phyloP scores from a whole-genome alignment of 2,797 vertebrate genomes.

The Hypotaenidia okinawae region DNA sequence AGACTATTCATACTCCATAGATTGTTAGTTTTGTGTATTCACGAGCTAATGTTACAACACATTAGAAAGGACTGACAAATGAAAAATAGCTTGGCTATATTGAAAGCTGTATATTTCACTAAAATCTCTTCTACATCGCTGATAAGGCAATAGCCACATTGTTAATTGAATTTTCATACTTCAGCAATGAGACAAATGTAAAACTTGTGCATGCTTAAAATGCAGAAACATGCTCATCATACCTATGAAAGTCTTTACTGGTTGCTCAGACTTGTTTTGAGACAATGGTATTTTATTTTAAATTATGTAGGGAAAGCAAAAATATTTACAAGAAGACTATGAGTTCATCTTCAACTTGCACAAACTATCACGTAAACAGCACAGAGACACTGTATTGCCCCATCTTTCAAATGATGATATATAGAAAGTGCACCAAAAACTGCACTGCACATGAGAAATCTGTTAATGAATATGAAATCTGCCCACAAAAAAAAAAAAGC shows the following conservation, averaged over 20 bases:
- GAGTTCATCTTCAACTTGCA: neutral
- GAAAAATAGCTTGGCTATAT: neutral
- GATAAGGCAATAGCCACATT: neutral
- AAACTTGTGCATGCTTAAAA: neutral
- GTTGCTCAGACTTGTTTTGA: neutral
- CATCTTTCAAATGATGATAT: neutral
- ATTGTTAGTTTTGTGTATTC: neutral
- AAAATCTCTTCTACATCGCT: neutral
- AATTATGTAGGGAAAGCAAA: neutral
- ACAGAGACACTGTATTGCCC: neutral
- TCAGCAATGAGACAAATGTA: neutral
- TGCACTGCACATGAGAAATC: neutral
- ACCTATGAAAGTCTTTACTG: neutral
- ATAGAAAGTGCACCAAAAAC: neutral
- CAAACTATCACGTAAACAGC: neutral
- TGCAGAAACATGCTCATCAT: neutral
- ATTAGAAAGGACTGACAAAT: conserved; percentile 22
- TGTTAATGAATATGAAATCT: neutral
- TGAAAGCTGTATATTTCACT: conserved; percentile 5
- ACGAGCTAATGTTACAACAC: conserved; percentile 2
- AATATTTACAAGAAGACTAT: neutral
- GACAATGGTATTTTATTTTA: neutral
- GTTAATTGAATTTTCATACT: neutral
- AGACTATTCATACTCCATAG: conserved; percentile 26
- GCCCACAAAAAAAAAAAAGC: conserved; percentile 18